Percentiles rank a stretch among this genome's conserved stretches.
phyloP scores from a whole-genome alignment of 2,888 invertebrate species.

The Leptinotarsa haldemani region DNA sequence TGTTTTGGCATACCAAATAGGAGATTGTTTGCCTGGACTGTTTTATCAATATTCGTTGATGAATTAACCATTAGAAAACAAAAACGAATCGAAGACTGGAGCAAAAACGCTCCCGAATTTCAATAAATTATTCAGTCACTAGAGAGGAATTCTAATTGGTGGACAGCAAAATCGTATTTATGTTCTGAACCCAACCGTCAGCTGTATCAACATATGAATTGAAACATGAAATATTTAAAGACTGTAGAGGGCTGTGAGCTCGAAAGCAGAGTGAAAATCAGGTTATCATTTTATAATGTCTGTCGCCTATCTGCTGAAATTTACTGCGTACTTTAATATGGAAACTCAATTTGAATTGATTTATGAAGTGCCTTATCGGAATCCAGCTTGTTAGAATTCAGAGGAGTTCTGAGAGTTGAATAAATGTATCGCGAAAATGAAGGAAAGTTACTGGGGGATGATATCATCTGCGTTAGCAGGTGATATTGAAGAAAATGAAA shows the following conservation, averaged over 20 bases:
- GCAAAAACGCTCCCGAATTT: constrained; percentile 27
- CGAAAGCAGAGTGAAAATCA: constrained; percentile 26
- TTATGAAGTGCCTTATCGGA: constrained; percentile 41
- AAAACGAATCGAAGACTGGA: constrained; percentile 26
- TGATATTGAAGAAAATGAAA: not conserved
- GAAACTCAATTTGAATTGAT: constrained; percentile 45
- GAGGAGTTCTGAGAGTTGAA: constrained; percentile 31
- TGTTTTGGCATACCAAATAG: no score
- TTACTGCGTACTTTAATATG: constrained; percentile 44
- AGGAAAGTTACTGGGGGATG: not conserved
- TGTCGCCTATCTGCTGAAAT: constrained; percentile 40
- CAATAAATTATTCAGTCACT: constrained; percentile 35
- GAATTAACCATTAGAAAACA: constrained; percentile 29
- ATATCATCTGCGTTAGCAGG: not conserved
- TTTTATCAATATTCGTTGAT: constrained; percentile 18
- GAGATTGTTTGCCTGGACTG: not conserved
- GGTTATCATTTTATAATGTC: constrained; percentile 38
- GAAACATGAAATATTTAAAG: constrained; percentile 51
- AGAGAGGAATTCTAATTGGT: constrained; percentile 46
- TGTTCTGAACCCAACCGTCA: constrained; percentile 62
- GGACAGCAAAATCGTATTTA: constrained; percentile 48
- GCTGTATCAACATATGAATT: constrained; percentile 63
- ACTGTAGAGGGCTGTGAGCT: constrained; percentile 40
- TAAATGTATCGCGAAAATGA: constrained; percentile 29
- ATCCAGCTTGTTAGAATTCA: constrained; percentile 42